Percentiles rank a stretch among this genome's conserved stretches.
Conservation (phyloP, 1,140 invertebrate genomes). For the Oppia nitens region DNA sequence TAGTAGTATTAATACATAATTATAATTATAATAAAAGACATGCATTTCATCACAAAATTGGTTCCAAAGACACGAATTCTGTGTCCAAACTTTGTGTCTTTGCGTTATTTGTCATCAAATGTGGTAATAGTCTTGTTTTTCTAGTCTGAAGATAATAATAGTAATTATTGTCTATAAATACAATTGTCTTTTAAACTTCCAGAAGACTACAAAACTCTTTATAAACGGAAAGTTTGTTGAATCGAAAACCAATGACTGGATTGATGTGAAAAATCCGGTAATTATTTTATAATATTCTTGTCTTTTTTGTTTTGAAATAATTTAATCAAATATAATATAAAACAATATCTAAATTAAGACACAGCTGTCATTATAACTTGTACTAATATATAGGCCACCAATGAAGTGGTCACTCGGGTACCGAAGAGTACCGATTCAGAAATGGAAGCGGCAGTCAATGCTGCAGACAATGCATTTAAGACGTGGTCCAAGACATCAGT, state of each 20-base stretch:
- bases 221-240: conserved; percentile 90
- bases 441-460: conserved; percentile 75
- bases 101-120: background rate
- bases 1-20: too few relatives aligned
- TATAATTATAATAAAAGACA: too few relatives aligned
- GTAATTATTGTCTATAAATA: background rate
- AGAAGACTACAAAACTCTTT: conserved; percentile 62
- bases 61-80: too few relatives aligned
- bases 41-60: too few relatives aligned
- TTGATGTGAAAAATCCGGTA: conserved; percentile 82
- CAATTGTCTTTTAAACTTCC: background rate
- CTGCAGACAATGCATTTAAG: conserved; percentile 62
- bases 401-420: conserved; percentile 54
- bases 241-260: conserved; percentile 77
- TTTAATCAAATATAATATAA: background rate
- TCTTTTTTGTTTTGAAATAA: background rate
- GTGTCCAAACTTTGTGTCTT: too few relatives aligned
- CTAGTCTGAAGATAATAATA: background rate
- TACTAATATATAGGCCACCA: conserved; percentile 36
- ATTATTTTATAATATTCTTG: conserved; percentile 27
- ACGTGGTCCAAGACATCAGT: conserved; percentile 84
- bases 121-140: background rate
- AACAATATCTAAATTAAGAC: background rate
- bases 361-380: background rate
- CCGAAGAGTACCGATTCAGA: conserved; percentile 77